phyloP scores from a whole-genome alignment of 2,888 invertebrate species.

The Tenthredo livida region DNA sequence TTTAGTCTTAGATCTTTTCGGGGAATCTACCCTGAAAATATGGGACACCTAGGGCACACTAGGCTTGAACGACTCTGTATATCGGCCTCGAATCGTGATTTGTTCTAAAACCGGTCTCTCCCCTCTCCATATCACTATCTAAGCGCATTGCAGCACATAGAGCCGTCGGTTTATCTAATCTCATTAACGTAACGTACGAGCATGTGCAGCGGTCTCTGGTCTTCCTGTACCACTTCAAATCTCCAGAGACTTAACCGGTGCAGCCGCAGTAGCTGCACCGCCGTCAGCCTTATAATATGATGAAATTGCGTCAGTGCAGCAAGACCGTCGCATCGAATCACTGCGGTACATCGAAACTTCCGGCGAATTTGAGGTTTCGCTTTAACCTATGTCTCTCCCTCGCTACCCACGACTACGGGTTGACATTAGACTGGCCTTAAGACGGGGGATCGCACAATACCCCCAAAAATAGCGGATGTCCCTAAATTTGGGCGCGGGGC shows the following conservation, averaged over 20 bases:
- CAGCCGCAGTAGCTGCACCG: too few relatives aligned
- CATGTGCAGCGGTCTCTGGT: slow-evolving; percentile 17
- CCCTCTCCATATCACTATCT: too few relatives aligned
- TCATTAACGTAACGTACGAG: neutral
- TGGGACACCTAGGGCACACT: too few relatives aligned
- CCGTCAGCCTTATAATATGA: too few relatives aligned
- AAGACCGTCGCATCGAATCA: neutral
- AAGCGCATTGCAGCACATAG: neutral
- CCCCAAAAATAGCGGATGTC: neutral
- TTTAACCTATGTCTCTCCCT: neutral
- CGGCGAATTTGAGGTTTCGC: neutral
- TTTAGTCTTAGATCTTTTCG: too few relatives aligned
- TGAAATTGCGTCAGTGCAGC: neutral
- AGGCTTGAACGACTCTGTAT: too few relatives aligned
- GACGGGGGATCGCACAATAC: neutral
- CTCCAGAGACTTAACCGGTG: neutral
- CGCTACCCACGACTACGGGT: neutral
- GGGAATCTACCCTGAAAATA: too few relatives aligned
- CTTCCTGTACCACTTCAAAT: slow-evolving; percentile 20
- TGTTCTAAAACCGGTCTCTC: neutral
- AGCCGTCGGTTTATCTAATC: slow-evolving; percentile 13
- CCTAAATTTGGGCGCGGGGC: neutral
- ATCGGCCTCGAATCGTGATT: neutral
- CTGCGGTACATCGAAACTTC: neutral
- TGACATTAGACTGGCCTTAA: slow-evolving; percentile 27